Evolutionary conservation across 2,888 invertebrate genomes (phyloP), one percentile per base, ranked within the genome.

Genomic region (Epinotia bilunana): DNA sequence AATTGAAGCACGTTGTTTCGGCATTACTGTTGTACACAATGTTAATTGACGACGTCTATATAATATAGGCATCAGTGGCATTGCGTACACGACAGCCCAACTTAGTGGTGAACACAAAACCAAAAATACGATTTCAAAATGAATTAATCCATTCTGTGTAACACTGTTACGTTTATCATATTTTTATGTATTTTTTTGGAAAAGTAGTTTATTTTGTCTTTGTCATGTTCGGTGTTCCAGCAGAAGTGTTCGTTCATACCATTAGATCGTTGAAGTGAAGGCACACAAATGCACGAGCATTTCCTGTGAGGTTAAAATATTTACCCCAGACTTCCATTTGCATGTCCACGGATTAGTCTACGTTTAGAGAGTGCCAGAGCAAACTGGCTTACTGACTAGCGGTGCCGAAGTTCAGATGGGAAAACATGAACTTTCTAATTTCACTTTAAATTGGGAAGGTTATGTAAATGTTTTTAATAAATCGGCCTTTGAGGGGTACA

Each of bases 351-450:
- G 72, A 72, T 72, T 64, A 72, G n/a, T 55, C 72, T 57, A 43
- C 63, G 62, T 63, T 57, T 46, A 60, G 55, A 43, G 72, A 63
- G 39, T 39, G 55, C 62, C 23, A 18, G 65, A 11, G 63, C 69
- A 60, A 69, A 69, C 72, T 63, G 55, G 43, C 72, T 63, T 72
- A 72, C 43, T 39, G 72, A n/a, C 72, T 57, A 23, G 23, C 23
- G 57, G 72, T 43, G 43, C 63, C n/a, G 55, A 57, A 55, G 39
- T 62, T 72, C 20, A 13, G 39, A 23, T 57, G 55, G 39, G 55
- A 63, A 72, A 72, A 72, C 72, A 72, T 20, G 20, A 43, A 72
- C 63, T 72, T 72, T 62, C 63, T 72, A 57, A 72, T 72, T 63
- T 72, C 55, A 63, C 23, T 63, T n/a, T 57, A 69, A 18, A 60